Base-by-base conservation (phyloP, 2,888 invertebrate species). In the Chouioia cunea region DNA sequence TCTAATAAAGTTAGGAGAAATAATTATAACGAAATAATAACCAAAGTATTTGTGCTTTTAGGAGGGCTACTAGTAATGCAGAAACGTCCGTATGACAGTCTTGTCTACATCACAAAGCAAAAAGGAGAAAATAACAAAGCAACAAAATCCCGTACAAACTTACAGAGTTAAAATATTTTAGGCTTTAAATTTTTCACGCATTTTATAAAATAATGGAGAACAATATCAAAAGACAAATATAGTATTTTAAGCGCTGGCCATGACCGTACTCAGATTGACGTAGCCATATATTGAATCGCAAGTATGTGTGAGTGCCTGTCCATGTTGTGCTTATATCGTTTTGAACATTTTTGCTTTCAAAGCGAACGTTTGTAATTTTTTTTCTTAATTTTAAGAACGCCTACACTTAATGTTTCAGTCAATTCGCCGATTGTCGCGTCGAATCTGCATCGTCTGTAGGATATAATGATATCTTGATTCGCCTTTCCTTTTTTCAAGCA, bases 51-150 rank as follows among this genome's bases (percentile, higher is more conserved):
- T 60, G 44, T 53, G 12, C 46, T 84, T 84, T 65, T 80, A 86
- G 86, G 84, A 86, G 84, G 83, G 86, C 86, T 83, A 85, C 81
- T 82, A 74, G 65, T 64, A 86, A 86, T 74, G 86, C 86, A 76
- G 86, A 86, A 81, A 86, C 86, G 77, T 85, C 86, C 73, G 86
- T 86, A 74, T 86, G 82, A 85, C 75, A 76, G 79, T 79, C 78
- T 79, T 75, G 76, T 79, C 78, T 76, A 78, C 77, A 81, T 77
- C 77, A 76, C 71, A 71, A 74, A 70, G n/a, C 16, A 54, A 70
- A 50, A 50, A 70, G 46, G 50, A 73, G 48, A 62, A 73, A 36
- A 12, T 12, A 36, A 66, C 64, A 71, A 73, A 73, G 66, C 69
- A 73, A 69, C 77, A 76, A 81, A 80, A 79, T 76, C 79, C 80